Base-by-base conservation (phyloP, 2,797 vertebrate species). In the Rhinatrema bivittatum region DNA sequence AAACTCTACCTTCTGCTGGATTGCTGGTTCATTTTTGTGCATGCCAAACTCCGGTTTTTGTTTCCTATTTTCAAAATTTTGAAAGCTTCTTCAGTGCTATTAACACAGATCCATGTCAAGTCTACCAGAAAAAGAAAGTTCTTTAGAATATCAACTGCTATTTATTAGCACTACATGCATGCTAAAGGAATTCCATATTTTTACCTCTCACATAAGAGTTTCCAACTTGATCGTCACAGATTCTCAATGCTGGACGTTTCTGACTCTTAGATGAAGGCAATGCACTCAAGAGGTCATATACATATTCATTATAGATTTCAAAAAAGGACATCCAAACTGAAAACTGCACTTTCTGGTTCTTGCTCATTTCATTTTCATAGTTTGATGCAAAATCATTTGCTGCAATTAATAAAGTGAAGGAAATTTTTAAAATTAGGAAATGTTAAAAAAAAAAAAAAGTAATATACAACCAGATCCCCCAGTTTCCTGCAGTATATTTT, bases 231-330 rank as follows among this genome's bases (percentile, higher is more conserved):
- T 94, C 89, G 3, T 93, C 91, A 53, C 90, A 92, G 7, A 95
- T 80, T 5, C 89, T 76, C 15, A 93, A 59, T 16, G 78, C 62
- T 12, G 73, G 50, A 1, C 88, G 85, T 19, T 83, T 90, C 51
- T 85, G 88, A 21, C 65, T 42, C 66, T 81, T 91, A 2, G 69
- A 59, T 33, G 61, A 29, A 8, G 74, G 54, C 1, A 76, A 29
- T 2, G 66, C 36, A 44, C 77, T 85, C 20, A 96, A 68, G 5
- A 95, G 68, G 36, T 96, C 93, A 5, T 89, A 91, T 8, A 93
- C 82, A 2, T 77, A 82, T 58, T 94, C 91, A 2, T 96, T 94
- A 69, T 95, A 95, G 59, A 95, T 90, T 63, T 96, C 92, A 70
- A 83, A 94, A 55, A 86, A 95, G 0, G 87, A 80, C 54, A 95